Base-by-base conservation (phyloP, 2,113 vertebrate species). In the Perca flavescens region DNA sequence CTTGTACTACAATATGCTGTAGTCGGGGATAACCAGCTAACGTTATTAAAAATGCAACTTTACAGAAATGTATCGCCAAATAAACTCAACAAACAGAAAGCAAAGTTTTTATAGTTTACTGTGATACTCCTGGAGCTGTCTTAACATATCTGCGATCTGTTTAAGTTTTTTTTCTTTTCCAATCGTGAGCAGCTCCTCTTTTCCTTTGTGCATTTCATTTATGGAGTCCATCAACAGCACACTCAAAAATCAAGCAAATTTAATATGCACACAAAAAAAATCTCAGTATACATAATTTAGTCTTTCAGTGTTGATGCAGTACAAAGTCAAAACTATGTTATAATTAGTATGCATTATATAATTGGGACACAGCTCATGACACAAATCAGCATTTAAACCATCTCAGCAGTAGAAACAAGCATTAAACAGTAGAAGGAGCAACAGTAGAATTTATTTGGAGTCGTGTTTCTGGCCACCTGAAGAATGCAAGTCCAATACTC, bases 251-350 rank as follows among this genome's bases (percentile, higher is more conserved):
- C 21, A 43, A 22, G 52, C 36, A 72, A 54, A 62, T 63, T 11
- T 46, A 62, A 58, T 64, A 74, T 40, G 50, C 68, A 74, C 53
- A 36, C 67, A 19, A 21, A 72, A 72, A 67, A 40, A n/a, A 72
- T 79, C 40, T 28, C 1, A 65, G 54, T 22, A 61, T 79, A 25
- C 49, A 71, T 80, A 67, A 87, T 83, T 71, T n/a, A 83, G 67
- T 31, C 22, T 56, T 62, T 73, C 31, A 31, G 53, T 31, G 47
- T 15, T 3, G 73, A 34, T 57, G 56, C 74, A 9, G 28, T 46
- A 28, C 34, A 86, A 69, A 74, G 5, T 47, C 57, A 4, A 52
- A 69, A 19, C 34, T 53, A 19, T 53, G 46, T 66, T 46, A 40
- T 25, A 74, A 53, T 50, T 36, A 16, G 21, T 52, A 8, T 58